Percentiles rank a stretch among this genome's conserved stretches.
These are phyloP conservation scores for Caenorhabditis afra DNA, from an alignment of 2,888 invertebrate species.

Conservation along the genomic window DNA sequence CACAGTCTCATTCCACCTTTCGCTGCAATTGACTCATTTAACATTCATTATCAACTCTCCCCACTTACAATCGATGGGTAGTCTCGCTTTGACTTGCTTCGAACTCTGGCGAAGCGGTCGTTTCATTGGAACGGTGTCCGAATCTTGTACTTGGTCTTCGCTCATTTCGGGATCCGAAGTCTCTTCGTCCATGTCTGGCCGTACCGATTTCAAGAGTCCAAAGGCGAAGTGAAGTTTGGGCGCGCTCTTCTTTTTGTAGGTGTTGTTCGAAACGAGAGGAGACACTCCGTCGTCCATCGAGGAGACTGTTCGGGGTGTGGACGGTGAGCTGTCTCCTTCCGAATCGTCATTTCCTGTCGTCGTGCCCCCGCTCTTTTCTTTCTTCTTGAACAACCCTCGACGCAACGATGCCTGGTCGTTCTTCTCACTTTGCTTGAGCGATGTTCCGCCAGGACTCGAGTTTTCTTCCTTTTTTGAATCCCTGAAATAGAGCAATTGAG, in stretches of 20 bases:
- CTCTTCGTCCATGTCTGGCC: slow-evolving; percentile 80
- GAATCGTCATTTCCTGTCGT: slow-evolving; percentile 70
- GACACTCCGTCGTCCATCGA: slow-evolving; percentile 72
- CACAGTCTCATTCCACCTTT: slow-evolving; percentile 69
- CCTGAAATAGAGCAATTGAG: slow-evolving; percentile 28
- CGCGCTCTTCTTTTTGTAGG: slow-evolving; percentile 81
- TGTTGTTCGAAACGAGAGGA: slow-evolving; percentile 49
- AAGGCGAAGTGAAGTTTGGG: slow-evolving; percentile 82
- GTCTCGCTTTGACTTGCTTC: slow-evolving; percentile 33
- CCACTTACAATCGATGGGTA: slow-evolving; percentile 59
- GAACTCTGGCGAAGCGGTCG: slow-evolving; percentile 44
- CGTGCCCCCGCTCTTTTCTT: slow-evolving; percentile 68
- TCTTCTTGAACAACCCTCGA: slow-evolving; percentile 79
- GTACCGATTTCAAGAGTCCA: slow-evolving; percentile 76
- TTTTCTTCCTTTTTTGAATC: slow-evolving; percentile 61
- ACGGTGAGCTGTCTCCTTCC: slow-evolving; percentile 77
- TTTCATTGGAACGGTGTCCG: slow-evolving; percentile 18
- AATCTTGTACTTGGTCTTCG: slow-evolving; percentile 52
- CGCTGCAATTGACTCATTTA: slow-evolving; percentile 40
- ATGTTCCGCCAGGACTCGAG: slow-evolving; percentile 58
- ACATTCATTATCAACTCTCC: neutral
- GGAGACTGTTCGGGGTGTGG: slow-evolving; percentile 76
- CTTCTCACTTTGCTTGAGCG: slow-evolving; percentile 33
- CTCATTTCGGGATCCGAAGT: slow-evolving; percentile 76
- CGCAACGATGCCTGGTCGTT: slow-evolving; percentile 71